A percentile compares a stretch with the other conserved stretches of the same genome.
Evolutionary conservation across 2,113 vertebrate species (phyloP).

Genomic region (Falcunculus frontatus): DNA sequence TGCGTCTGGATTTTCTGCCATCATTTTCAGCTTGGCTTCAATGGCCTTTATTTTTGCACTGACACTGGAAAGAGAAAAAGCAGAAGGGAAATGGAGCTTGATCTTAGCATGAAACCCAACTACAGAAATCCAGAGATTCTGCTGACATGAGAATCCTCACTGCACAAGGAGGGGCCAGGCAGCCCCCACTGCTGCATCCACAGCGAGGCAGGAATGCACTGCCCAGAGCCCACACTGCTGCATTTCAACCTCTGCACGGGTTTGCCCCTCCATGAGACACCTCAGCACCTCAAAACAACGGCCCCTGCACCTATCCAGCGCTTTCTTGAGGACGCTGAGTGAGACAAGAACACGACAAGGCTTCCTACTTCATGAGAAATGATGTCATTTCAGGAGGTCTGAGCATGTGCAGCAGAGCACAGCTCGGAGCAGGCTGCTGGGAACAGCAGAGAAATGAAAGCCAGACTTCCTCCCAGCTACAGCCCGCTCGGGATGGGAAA

Average conservation of each 20-base stretch:
- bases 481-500: constrained; percentile 40
- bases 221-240: not conserved
- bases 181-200: not conserved
- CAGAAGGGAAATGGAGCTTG: not conserved
- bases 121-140: not conserved
- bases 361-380: not conserved
- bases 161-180: not conserved
- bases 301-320: not conserved
- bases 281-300: not conserved
- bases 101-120: not conserved
- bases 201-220: not conserved
- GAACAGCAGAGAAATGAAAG: constrained; percentile 56
- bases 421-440: not conserved
- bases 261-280: not conserved
- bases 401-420: constrained; percentile 22
- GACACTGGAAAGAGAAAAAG: constrained; percentile 75
- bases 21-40: constrained; percentile 99
- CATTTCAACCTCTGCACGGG: not conserved
- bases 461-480: constrained; percentile 57
- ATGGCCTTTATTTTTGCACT: constrained; percentile 97
- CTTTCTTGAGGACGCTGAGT: not conserved
- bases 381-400: constrained; percentile 36
- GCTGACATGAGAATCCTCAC: not conserved
- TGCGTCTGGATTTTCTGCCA: constrained; percentile 94
- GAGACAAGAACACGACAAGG: not conserved